Conservation (phyloP, 2,113 vertebrate genomes). For the Coregonus clupeaformis region DNA sequence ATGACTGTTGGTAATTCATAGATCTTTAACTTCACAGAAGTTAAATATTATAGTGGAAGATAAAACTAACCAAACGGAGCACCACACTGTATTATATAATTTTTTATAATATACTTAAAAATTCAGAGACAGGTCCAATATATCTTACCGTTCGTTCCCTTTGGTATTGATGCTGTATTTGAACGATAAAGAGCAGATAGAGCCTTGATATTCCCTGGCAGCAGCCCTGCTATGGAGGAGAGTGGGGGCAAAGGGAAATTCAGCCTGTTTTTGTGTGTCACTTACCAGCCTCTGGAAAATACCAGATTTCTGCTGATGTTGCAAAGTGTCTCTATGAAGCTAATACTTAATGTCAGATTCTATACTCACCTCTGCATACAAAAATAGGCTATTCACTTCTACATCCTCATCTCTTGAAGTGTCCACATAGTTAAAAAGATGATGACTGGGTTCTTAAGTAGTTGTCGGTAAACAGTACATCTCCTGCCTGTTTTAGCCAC, state of each 20-base stretch:
- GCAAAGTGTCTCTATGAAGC: constrained; percentile 63
- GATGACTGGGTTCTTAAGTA: constrained; percentile 47
- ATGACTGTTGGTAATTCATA: too few relatives aligned
- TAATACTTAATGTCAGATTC: constrained; percentile 67
- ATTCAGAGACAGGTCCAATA: too few relatives aligned
- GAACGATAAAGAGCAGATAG: too few relatives aligned
- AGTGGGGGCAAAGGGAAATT: constrained; percentile 40
- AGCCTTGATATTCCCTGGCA: constrained; percentile 4
- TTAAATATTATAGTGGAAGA: too few relatives aligned
- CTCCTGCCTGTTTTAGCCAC: constrained; percentile 41
- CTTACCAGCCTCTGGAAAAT: constrained; percentile 60
- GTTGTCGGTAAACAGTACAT: constrained; percentile 35
- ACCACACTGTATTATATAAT: too few relatives aligned
- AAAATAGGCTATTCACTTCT: constrained; percentile 51
- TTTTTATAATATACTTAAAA: too few relatives aligned
- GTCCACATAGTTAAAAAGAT: constrained; percentile 54
- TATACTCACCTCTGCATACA: constrained; percentile 56
- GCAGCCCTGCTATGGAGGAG: constrained; percentile 35
- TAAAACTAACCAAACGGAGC: too few relatives aligned
- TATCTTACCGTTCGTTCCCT: too few relatives aligned
- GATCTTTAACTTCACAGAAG: too few relatives aligned
- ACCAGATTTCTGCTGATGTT: constrained; percentile 57
- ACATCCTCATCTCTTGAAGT: constrained; percentile 45
- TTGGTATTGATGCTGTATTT: too few relatives aligned
- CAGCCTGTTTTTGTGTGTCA: constrained; percentile 64